Percentiles rank a stretch among this genome's conserved stretches.
Conservation (phyloP, 2,797 vertebrate species). For the Peromyscus aztecus region DNA sequence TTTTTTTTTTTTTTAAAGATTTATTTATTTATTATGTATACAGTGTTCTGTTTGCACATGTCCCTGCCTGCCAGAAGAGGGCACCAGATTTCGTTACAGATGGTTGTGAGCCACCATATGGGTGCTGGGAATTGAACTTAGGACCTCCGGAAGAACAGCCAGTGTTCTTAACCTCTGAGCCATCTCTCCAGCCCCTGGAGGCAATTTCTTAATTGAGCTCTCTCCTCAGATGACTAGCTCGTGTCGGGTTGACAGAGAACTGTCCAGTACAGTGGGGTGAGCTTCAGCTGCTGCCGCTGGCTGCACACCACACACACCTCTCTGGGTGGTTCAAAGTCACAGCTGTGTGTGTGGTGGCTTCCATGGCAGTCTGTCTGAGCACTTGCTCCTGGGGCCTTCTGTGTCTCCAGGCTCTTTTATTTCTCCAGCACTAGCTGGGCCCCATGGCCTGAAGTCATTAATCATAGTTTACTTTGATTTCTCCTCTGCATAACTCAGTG, state of each 20-base stretch:
- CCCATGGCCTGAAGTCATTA: not conserved
- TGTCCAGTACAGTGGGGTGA: not conserved
- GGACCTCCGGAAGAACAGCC: too few relatives aligned
- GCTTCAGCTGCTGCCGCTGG: not conserved
- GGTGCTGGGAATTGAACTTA: too few relatives aligned
- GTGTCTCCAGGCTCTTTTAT: not conserved
- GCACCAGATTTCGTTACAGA: too few relatives aligned
- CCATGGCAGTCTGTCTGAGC: not conserved
- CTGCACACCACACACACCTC: not conserved
- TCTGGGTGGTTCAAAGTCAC: not conserved
- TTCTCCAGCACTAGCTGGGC: not conserved
- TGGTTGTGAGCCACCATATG: too few relatives aligned
- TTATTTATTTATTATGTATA: too few relatives aligned
- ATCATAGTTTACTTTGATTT: not conserved
- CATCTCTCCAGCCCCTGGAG: too few relatives aligned
- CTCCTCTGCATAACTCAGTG: not conserved
- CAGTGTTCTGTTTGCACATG: too few relatives aligned
- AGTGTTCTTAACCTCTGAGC: too few relatives aligned
- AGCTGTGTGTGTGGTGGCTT: not conserved
- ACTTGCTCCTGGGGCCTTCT: not conserved
- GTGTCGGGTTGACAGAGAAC: not conserved
- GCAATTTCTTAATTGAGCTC: too few relatives aligned
- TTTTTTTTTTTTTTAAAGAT: too few relatives aligned
- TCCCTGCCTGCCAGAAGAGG: too few relatives aligned
- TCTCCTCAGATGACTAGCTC: not conserved